Evolutionary conservation across 2,113 vertebrate species (phyloP).

Genomic region (Ophiodon elongatus): DNA sequence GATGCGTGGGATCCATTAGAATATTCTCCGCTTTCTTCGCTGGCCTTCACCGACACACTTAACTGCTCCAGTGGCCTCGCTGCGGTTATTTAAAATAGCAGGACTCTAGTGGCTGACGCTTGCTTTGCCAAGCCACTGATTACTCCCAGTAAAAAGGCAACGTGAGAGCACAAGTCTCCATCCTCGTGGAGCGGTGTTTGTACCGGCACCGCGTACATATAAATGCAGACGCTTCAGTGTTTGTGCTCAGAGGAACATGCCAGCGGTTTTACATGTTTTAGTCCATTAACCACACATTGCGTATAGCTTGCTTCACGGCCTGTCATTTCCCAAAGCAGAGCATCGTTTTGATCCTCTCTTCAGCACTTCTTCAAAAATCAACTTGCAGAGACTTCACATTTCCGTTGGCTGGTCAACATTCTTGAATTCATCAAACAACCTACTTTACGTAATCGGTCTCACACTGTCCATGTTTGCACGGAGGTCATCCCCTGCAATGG

Average conservation of each 20-base stretch:
- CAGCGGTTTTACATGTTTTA: slow-evolving; percentile 61
- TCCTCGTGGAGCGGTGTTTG: neutral
- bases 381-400: neutral
- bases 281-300: slow-evolving; percentile 66
- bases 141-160: neutral
- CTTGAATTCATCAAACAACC: neutral
- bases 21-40: slow-evolving; percentile 9
- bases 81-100: slow-evolving; percentile 47
- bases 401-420: neutral
- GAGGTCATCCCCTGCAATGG: neutral
- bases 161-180: neutral
- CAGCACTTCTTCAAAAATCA: neutral
- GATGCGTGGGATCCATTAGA: slow-evolving; percentile 32
- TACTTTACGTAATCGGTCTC: neutral
- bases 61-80: slow-evolving; percentile 6
- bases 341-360: slow-evolving; percentile 48
- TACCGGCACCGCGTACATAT: neutral
- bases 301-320: slow-evolving; percentile 14
- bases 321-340: slow-evolving; percentile 43
- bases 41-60: slow-evolving; percentile 27
- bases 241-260: slow-evolving; percentile 28
- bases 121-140: neutral
- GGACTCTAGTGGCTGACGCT: neutral
- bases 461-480: neutral
- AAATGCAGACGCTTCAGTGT: neutral